Percentiles rank a stretch among this genome's conserved stretches.
Conservation (phyloP, 2,888 invertebrate genomes). For the Rotaria sp. region DNA sequence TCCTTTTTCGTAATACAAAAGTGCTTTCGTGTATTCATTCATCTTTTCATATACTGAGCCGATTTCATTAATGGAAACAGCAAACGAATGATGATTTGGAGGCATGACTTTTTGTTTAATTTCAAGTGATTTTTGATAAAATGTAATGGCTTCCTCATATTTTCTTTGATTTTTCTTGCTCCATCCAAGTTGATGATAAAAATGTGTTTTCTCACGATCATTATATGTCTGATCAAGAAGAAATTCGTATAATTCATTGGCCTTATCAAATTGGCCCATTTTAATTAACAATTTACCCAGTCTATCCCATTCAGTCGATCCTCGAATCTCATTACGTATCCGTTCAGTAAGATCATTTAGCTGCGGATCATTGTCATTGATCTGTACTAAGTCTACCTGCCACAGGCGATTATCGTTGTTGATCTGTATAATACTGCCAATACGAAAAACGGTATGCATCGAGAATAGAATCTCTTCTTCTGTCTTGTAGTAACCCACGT, state of each 20-base stretch:
- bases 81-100: neutral
- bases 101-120: neutral
- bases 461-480: neutral
- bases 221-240: neutral
- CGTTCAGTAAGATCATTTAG: neutral
- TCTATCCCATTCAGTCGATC: neutral
- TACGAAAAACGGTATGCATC: neutral
- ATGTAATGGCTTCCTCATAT: neutral
- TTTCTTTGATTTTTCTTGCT: neutral
- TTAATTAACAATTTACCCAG: neutral
- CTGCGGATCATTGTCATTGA: neutral
- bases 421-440: neutral
- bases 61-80: neutral
- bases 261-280: neutral
- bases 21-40: neutral
- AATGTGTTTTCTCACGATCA: neutral
- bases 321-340: neutral
- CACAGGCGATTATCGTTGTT: neutral
- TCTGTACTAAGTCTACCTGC: neutral
- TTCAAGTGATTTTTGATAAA: neutral
- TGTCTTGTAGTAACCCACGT: neutral
- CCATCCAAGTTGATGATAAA: neutral
- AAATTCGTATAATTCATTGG: neutral
- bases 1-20: too few species aligned
- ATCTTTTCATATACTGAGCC: neutral